phyloP scores from a whole-genome alignment of 2,888 invertebrate species.

The Plebejus melissa region DNA sequence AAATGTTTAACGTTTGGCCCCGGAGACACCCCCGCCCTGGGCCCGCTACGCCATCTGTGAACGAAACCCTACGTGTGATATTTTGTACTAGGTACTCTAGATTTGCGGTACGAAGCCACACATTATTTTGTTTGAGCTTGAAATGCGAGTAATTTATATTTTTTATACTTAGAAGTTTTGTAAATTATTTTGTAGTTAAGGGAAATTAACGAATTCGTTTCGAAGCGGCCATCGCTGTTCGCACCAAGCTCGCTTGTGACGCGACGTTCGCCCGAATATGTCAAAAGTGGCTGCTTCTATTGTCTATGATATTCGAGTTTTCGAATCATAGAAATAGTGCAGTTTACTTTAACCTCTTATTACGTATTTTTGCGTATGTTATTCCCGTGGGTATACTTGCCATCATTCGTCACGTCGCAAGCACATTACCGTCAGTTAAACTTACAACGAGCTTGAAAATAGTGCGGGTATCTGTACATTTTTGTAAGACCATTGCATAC shows the following conservation, averaged over 20 bases:
- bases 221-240: slow-evolving; percentile 7
- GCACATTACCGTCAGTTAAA: background rate
- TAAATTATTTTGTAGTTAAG: slow-evolving; percentile 71
- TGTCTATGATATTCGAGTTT: background rate
- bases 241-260: slow-evolving; percentile 25
- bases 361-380: background rate
- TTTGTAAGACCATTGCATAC: slow-evolving; percentile 44
- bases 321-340: background rate
- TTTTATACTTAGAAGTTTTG: slow-evolving; percentile 71
- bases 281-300: background rate
- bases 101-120: slow-evolving; percentile 65
- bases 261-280: background rate
- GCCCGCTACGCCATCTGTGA: slow-evolving; percentile 45
- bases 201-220: slow-evolving; percentile 39
- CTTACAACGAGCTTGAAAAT: slow-evolving; percentile 43
- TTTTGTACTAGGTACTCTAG: slow-evolving; percentile 69
- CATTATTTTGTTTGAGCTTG: slow-evolving; percentile 52
- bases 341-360: background rate
- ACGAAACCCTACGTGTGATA: slow-evolving; percentile 68
- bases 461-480: slow-evolving; percentile 46
- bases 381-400: background rate
- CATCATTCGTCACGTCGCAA: slow-evolving; percentile 11
- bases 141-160: slow-evolving; percentile 59
- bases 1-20: slow-evolving; percentile 75
- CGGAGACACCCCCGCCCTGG: slow-evolving; percentile 47